Percentiles rank a stretch among this genome's conserved stretches.
Evolutionary conservation across 2,888 invertebrate species (phyloP).

Genomic region (Atrina japonica): DNA sequence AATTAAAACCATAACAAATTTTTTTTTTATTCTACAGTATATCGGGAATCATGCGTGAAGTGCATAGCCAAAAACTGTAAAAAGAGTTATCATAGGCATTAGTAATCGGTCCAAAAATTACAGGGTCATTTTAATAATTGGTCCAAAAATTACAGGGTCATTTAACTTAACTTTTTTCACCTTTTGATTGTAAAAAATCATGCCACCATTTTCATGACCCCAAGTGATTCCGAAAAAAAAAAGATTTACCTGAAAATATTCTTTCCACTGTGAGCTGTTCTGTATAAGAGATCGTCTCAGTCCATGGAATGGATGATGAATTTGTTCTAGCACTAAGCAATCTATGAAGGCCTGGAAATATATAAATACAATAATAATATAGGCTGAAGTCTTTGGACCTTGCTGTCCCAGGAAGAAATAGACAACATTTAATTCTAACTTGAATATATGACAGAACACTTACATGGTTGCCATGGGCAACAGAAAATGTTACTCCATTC

Average conservation of each 20-base stretch:
- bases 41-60: too few species aligned
- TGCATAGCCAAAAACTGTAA: too few species aligned
- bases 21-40: too few species aligned
- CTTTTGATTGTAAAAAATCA: not conserved
- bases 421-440: too few species aligned
- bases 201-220: not conserved
- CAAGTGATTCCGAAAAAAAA: not conserved
- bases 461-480: too few species aligned
- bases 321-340: conserved; percentile 73
- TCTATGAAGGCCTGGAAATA: conserved; percentile 73
- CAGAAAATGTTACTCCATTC: too few species aligned
- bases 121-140: too few species aligned
- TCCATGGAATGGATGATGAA: conserved; percentile 72
- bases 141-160: not conserved
- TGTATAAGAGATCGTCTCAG: conserved; percentile 70
- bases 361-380: not conserved
- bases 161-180: not conserved
- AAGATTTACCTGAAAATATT: conserved; percentile 75
- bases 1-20: too few species aligned
- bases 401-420: too few species aligned
- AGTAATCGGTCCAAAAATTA: too few species aligned
- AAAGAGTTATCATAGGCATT: too few species aligned
- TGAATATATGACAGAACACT: too few species aligned
- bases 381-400: not conserved
- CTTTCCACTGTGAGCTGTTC: conserved; percentile 72